Conservation (phyloP, 2,888 invertebrate genomes). For the Osmoderma eremita region DNA sequence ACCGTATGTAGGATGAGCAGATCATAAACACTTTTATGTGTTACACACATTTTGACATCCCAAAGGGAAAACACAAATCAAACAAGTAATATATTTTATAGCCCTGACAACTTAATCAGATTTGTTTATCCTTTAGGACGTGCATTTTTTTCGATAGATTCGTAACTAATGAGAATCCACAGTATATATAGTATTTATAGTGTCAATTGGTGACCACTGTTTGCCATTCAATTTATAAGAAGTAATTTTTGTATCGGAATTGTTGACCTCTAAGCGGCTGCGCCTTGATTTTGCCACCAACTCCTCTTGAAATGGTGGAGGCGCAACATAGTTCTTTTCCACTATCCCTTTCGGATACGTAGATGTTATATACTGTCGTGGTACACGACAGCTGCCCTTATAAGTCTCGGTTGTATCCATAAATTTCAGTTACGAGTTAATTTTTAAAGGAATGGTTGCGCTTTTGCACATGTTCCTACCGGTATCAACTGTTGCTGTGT, state of each 20-base stretch:
- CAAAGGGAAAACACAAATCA: constrained; percentile 20
- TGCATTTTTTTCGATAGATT: constrained; percentile 46
- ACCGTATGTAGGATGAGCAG: background rate
- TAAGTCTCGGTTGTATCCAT: constrained; percentile 9
- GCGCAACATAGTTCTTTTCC: constrained; percentile 51
- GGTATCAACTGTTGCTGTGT: constrained; percentile 49
- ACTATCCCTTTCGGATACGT: constrained; percentile 46
- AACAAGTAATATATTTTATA: constrained; percentile 32
- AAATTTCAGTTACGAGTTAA: constrained; percentile 12
- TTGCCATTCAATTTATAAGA: constrained; percentile 59
- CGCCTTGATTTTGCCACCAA: constrained; percentile 48
- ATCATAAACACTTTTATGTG: constrained; percentile 12
- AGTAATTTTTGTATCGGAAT: constrained; percentile 52
- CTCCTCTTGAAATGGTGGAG: constrained; percentile 51
- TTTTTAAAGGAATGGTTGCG: constrained; percentile 30
- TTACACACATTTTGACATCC: constrained; percentile 3
- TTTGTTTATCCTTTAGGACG: constrained; percentile 36
- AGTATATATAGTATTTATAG: constrained; percentile 57
- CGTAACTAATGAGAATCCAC: constrained; percentile 48
- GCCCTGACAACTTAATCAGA: constrained; percentile 38
- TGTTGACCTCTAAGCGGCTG: constrained; percentile 51
- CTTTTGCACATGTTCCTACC: constrained; percentile 54
- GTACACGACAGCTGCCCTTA: background rate
- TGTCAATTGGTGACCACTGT: constrained; percentile 56
- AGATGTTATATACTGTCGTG: constrained; percentile 20